A percentile compares a stretch with the other conserved stretches of the same genome.
These are phyloP conservation scores for Meriones unguiculatus DNA, from an alignment of 2,113 vertebrate species.

Conservation along the genomic window DNA sequence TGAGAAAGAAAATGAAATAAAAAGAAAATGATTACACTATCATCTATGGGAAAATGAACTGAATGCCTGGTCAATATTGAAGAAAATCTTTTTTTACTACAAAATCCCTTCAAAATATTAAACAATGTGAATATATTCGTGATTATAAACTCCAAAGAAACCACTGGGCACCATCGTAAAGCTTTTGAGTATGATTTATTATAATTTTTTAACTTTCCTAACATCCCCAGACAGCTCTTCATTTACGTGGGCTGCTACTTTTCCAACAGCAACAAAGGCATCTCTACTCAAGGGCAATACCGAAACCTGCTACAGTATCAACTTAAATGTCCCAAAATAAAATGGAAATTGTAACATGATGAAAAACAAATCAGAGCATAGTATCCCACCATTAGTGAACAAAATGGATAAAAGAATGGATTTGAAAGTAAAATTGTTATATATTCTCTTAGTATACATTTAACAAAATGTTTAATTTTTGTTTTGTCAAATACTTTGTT, in stretches of 20 bases:
- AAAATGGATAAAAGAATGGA: not conserved
- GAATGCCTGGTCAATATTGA: not conserved
- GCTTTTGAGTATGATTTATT: not conserved
- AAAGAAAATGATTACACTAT: not conserved
- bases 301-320: not conserved
- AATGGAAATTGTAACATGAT: constrained; percentile 41
- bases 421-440: constrained; percentile 44
- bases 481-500: not conserved
- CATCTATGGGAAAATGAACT: constrained; percentile 6
- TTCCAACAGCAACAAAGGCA: constrained; percentile 44
- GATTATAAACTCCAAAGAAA: not conserved
- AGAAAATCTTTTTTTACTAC: not conserved
- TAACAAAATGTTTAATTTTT: constrained; percentile 42
- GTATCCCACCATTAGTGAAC: constrained; percentile 11
- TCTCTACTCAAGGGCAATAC: constrained; percentile 35
- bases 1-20: constrained; percentile 26
- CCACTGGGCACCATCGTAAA: not conserved
- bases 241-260: not conserved
- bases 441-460: constrained; percentile 8
- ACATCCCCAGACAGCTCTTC: not conserved
- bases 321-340: not conserved
- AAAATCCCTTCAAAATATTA: not conserved
- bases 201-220: not conserved
- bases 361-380: constrained; percentile 3
- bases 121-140: not conserved